Base-by-base conservation (phyloP, 2,888 invertebrate species). In the Chrysodeixis includens region DNA sequence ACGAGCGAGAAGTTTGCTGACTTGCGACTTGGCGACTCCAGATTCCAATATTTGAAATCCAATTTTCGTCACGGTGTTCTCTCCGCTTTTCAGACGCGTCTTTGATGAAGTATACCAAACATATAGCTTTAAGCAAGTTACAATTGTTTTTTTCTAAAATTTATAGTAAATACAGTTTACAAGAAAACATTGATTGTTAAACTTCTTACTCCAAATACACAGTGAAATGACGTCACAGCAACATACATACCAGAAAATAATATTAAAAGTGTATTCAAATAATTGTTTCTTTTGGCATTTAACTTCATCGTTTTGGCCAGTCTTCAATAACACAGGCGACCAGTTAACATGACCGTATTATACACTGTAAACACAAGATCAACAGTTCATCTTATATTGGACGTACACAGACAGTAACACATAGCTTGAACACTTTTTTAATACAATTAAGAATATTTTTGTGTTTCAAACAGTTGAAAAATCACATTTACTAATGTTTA, bases 261-360 rank as follows among this genome's bases (percentile, higher is more conserved):
- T 70, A 72, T 75, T 79, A 74, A 74, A 66, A 70, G 60, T 65
- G 76, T 62, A 26, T 53, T 69, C 67, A 63, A 62, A 66, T 70
- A 63, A 79, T 74, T 73, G 78, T 89, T 86, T 83, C 84, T 85
- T 76, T 87, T 86, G 87, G 87, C 88, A 81, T 80, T 76, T 78
- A 78, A 68, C 73, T 78, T 78, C 62, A 35, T 16, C 70, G 74
- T 83, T 71, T 88, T 89, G 89, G 89, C 89, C 71, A n/a, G 74
- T 66, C 52, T 87, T 89, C 89, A 89, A 89, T 87, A 85, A 84
- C 88, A 74, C 55, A 61, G 58, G 52, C 71, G 62, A 69, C 78
- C 71, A 78, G 18, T 51, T 30, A 20, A 58, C 59, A 56, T 66
- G 78, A 79, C 14, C 71, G 52, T 1, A 55, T 32, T 30, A 26